Base-by-base conservation (phyloP, 2,113 vertebrate species). In the Petroica traversi region DNA sequence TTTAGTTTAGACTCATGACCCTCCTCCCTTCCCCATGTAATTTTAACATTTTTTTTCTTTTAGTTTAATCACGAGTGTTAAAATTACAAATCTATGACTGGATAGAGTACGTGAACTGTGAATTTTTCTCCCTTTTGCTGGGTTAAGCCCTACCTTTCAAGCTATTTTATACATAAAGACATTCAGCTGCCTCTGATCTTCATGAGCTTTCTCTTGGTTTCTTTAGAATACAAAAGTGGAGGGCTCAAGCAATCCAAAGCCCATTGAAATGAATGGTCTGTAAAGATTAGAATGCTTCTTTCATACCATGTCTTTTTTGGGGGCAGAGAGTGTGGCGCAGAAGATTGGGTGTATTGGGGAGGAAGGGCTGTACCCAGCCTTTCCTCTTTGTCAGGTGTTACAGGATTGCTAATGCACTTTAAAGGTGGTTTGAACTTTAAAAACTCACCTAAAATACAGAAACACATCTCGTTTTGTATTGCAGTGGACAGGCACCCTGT, bases 81-180 rank as follows among this genome's bases (percentile, higher is more conserved):
- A 26, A 61, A 68, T 92, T 95, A 40, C 49, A 76, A 73, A 91
- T 67, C 57, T 38, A 4, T 77, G 84, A 61, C 45, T 92, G 73
- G 75, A 88, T 85, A 61, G 88, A 89, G 92, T 92, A 94, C 83
- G 85, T 95, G 85, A 82, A 97, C 80, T 91, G 64, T 85, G 88
- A 95, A 81, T 92, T 94, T 95, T 45, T 80, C 61, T 93, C 74
- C 74, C n/a, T 93, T 96, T 93, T 95, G 49, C 82, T 95, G 49
- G 73, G 68, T 94, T 95, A 95, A 96, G 66, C 54, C 63, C 64
- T 93, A 73, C 45, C 77, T 93, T 97, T 94, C 75, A 97, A 93
- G 84, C 68, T 90, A 74, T 93, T 96, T 97, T 92, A 79, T 69
- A 94, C 66, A 95, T 79, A 87, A 91, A 94, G 93, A 71, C 8